Evolutionary conservation across 2,113 vertebrate species (phyloP), one percentile per base, ranked within the genome.

Genomic region (Puntigrus tetrazona): DNA sequence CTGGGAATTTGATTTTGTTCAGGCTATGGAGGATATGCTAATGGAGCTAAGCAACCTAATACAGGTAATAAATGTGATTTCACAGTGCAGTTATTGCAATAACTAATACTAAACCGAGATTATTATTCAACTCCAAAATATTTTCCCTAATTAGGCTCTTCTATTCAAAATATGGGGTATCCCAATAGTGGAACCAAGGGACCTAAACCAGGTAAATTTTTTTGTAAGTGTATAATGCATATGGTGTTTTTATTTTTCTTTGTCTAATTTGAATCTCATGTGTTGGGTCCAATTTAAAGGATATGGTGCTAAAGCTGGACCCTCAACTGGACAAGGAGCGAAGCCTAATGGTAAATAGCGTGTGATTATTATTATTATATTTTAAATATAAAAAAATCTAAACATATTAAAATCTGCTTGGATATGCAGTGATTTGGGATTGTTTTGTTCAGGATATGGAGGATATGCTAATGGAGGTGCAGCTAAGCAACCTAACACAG

Each of bases 21-120:
- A 87, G 86, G 86, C 55, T 82, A 78, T 65, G 83, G 73, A 25
- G 78, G 83, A 78, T 75, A 80, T 55, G 65, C 81, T 45, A 86
- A 86, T 43, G 25, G 9, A 67, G n/a, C 76, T 70, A 50, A 72
- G 2, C 61, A 78, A 31, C 78, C 61, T 16, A 65, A 63, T 78
- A 41, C 73, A 78, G 83, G 83, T 87, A 82, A 72, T 20, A 20
- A 52, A 52, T 20, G 2, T 52, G 50, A 20, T 22, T 52, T 22
- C 31, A 67, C 14, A 31, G 13, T 63, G 5, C 3, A 65, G 1
- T 16, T 65, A 18, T 16, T 55, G n/a, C n/a, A n/a, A n/a, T n/a
- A n/a, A n/a, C n/a, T 27, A 27, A 61, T 29, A 14, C 25, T 14
- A 5, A 63, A 65, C 61, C 31, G 6, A 65, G 61, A 14, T 2